These are phyloP conservation scores for Hypolimnas misippus DNA, from an alignment of 2,888 invertebrate species.

Conservation along the genomic window DNA sequence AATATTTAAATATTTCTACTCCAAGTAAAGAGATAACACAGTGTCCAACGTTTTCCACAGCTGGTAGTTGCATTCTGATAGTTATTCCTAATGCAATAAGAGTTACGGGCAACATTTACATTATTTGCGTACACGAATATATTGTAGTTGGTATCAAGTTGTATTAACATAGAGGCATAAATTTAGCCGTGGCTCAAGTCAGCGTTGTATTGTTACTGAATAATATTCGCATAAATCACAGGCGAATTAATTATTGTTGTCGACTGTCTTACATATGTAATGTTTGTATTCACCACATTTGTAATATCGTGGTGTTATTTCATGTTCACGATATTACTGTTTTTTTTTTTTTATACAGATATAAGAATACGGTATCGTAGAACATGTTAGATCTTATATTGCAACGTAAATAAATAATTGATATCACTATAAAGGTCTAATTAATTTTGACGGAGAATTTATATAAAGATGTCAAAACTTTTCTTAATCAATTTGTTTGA, in stretches of 20 bases:
- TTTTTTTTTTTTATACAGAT: neutral
- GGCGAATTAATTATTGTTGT: slow-evolving; percentile 73
- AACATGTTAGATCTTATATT: too few relatives aligned
- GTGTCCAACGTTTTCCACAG: slow-evolving; percentile 29
- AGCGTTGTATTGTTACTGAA: slow-evolving; percentile 57
- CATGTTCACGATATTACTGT: neutral
- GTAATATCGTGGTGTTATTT: slow-evolving; percentile 14
- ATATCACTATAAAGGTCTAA: too few relatives aligned
- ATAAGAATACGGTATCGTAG: too few relatives aligned
- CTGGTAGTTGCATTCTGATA: slow-evolving; percentile 12
- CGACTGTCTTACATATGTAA: slow-evolving; percentile 51
- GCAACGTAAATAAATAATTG: too few relatives aligned
- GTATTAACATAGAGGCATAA: slow-evolving; percentile 66
- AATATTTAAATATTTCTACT: slow-evolving; percentile 35
- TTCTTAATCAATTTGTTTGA: too few relatives aligned
- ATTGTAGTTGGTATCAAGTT: slow-evolving; percentile 55
- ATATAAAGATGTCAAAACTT: too few relatives aligned
- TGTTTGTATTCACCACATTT: slow-evolving; percentile 19
- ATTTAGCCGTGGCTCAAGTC: slow-evolving; percentile 58
- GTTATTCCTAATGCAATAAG: too few relatives aligned
- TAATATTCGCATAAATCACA: slow-evolving; percentile 79
- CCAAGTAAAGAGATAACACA: slow-evolving; percentile 33
- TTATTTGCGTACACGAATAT: slow-evolving; percentile 50
- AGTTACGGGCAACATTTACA: slow-evolving; percentile 7
- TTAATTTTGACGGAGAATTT: too few relatives aligned